These are phyloP conservation scores for Balearica regulorum DNA, from an alignment of 2,797 vertebrate genomes.

Conservation along the genomic window DNA sequence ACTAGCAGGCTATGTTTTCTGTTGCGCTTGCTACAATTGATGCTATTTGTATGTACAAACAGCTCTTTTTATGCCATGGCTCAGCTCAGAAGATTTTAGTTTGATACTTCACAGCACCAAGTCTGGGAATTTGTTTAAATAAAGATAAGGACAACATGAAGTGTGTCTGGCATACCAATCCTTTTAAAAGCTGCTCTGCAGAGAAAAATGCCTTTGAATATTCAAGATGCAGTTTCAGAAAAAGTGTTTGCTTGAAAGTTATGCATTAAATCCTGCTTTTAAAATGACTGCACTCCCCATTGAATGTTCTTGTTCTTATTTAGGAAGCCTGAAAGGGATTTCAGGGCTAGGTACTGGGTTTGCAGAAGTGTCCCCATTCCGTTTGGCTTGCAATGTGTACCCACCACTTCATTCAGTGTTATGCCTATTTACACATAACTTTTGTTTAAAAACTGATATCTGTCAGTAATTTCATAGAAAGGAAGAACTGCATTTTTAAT, in stretches of 20 bases:
- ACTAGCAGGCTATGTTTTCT: neutral
- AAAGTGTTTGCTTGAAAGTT: neutral
- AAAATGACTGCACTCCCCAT: neutral
- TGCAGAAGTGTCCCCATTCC: neutral
- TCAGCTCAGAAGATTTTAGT: conserved; percentile 5
- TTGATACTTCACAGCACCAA: conserved; percentile 10
- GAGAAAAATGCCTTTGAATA: conserved; percentile 35
- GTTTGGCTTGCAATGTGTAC: neutral
- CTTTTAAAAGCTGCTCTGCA: conserved; percentile 6
- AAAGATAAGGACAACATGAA: conserved; percentile 39
- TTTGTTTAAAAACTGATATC: neutral
- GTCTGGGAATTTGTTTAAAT: conserved; percentile 23
- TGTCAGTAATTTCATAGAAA: neutral
- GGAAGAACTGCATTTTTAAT: neutral
- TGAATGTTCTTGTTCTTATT: neutral
- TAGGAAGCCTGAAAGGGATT: neutral
- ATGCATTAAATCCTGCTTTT: neutral
- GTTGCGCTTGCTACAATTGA: neutral
- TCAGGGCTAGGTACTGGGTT: neutral
- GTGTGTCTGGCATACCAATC: conserved; percentile 24
- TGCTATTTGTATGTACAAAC: neutral
- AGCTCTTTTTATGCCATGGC: neutral
- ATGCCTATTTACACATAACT: neutral
- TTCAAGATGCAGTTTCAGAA: conserved; percentile 12
- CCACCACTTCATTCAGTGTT: neutral